These are phyloP conservation scores for Saguinus imperator DNA, from an alignment of 2,113 vertebrate genomes.

Conservation along the genomic window DNA sequence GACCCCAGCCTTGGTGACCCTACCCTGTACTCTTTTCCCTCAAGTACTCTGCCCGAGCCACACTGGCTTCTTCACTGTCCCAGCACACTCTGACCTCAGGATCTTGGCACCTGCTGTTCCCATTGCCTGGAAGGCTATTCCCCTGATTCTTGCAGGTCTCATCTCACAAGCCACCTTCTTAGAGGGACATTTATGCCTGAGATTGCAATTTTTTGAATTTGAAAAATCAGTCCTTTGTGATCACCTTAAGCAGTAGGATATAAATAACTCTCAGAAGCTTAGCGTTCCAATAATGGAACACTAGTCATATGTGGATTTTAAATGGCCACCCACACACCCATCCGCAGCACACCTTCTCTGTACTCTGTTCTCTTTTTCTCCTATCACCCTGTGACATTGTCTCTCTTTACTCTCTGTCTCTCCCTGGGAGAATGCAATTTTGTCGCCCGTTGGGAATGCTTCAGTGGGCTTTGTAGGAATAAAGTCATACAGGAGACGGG, in stretches of 20 bases:
- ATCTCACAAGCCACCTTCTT: background rate
- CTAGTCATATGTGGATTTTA: no score
- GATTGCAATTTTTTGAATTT: no score
- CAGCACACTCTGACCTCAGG: background rate
- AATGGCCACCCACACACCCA: background rate
- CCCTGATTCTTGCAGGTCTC: background rate
- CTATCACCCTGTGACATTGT: no score
- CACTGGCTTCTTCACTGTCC: rapidly evolving
- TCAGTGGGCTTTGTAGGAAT: background rate
- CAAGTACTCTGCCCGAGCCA: background rate
- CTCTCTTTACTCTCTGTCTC: background rate
- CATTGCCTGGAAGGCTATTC: background rate
- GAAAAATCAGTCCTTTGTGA: no score
- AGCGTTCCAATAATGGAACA: no score
- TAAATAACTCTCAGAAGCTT: no score
- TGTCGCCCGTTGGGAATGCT: background rate
- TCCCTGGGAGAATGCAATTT: background rate
- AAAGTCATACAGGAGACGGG: background rate
- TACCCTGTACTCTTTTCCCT: background rate
- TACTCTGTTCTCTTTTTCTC: background rate
- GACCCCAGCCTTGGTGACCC: background rate
- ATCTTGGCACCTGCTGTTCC: background rate
- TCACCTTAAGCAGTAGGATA: no score
- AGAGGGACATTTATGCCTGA: background rate
- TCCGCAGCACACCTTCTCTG: no score